phyloP scores from a whole-genome alignment of 2,888 invertebrate species.

The Flabesymbios commensalis region DNA sequence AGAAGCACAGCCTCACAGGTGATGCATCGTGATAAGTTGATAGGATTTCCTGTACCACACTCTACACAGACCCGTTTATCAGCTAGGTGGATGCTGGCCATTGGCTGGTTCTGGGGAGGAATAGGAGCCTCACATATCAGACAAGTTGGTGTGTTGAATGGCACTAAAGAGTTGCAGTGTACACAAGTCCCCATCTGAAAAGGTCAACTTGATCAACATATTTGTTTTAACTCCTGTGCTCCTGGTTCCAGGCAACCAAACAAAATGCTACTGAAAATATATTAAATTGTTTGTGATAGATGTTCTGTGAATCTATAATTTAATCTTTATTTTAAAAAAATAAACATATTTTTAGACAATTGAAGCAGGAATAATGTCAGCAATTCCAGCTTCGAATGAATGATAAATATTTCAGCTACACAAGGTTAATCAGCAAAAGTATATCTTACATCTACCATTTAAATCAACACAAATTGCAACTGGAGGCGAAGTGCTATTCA shows the following conservation, averaged over 20 bases:
- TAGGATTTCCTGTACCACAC: slow-evolving; percentile 51
- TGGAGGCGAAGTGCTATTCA: too few species aligned
- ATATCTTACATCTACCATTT: too few species aligned
- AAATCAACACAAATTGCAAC: too few species aligned
- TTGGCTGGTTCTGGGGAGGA: slow-evolving; percentile 49
- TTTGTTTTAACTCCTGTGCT: neutral
- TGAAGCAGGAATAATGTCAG: too few species aligned
- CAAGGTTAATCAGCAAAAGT: too few species aligned
- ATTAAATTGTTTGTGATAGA: too few species aligned
- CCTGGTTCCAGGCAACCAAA: neutral
- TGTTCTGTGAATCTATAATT: too few species aligned
- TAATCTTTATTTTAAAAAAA: too few species aligned
- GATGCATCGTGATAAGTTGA: slow-evolving; percentile 41
- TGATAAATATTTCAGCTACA: too few species aligned
- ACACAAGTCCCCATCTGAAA: slow-evolving; percentile 57
- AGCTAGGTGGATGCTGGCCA: slow-evolving; percentile 38
- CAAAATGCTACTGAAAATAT: neutral
- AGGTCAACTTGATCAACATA: neutral
- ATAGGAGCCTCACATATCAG: slow-evolving; percentile 59
- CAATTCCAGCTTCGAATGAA: too few species aligned
- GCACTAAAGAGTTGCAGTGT: slow-evolving; percentile 56
- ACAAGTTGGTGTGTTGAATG: slow-evolving; percentile 56
- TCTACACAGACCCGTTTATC: slow-evolving; percentile 42
- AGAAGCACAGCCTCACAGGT: slow-evolving; percentile 44
- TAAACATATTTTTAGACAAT: too few species aligned